These are phyloP conservation scores for Adelges cooleyi DNA, from an alignment of 1,140 invertebrate species.

Conservation along the genomic window DNA sequence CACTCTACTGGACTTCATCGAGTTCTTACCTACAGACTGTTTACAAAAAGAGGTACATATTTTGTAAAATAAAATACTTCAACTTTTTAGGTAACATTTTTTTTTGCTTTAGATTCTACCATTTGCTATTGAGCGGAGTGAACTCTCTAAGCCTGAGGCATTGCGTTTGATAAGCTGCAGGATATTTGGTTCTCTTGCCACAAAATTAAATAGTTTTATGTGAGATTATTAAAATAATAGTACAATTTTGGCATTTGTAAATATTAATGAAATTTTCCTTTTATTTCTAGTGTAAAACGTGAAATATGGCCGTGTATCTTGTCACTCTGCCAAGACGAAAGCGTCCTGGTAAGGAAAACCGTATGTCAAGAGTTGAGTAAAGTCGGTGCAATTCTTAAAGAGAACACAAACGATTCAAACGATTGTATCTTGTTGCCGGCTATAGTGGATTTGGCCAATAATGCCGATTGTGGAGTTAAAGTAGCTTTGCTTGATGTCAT, in stretches of 20 bases:
- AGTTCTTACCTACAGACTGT: slow-evolving; percentile 13
- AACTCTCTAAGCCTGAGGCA: slow-evolving; percentile 5
- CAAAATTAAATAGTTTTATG: slow-evolving; percentile 11
- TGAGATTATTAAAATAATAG: not conserved
- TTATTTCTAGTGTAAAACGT: slow-evolving; percentile 16
- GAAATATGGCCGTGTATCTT: slow-evolving; percentile 28
- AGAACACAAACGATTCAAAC: not conserved
- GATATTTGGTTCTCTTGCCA: slow-evolving; percentile 12
- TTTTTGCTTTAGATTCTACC: not conserved
- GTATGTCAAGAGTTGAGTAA: slow-evolving; percentile 23
- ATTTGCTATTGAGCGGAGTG: slow-evolving; percentile 16
- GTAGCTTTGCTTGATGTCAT: slow-evolving; percentile 11
- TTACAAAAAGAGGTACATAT: slow-evolving; percentile 5
- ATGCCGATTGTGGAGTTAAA: slow-evolving; percentile 18
- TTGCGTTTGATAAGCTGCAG: slow-evolving; percentile 4
- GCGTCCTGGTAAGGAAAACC: slow-evolving; percentile 14
- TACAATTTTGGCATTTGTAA: not conserved
- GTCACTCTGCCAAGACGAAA: slow-evolving; percentile 18
- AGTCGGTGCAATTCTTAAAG: slow-evolving; percentile 14
- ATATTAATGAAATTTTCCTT: not conserved
- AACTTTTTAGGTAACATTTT: too few species aligned
- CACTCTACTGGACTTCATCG: slow-evolving; percentile 1
- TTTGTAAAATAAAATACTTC: too few species aligned
- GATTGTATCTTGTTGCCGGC: slow-evolving; percentile 17
- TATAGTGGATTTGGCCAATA: slow-evolving; percentile 20